These are phyloP conservation scores for Seladonia tumulorum DNA, from an alignment of 2,888 invertebrate species.

Conservation along the genomic window DNA sequence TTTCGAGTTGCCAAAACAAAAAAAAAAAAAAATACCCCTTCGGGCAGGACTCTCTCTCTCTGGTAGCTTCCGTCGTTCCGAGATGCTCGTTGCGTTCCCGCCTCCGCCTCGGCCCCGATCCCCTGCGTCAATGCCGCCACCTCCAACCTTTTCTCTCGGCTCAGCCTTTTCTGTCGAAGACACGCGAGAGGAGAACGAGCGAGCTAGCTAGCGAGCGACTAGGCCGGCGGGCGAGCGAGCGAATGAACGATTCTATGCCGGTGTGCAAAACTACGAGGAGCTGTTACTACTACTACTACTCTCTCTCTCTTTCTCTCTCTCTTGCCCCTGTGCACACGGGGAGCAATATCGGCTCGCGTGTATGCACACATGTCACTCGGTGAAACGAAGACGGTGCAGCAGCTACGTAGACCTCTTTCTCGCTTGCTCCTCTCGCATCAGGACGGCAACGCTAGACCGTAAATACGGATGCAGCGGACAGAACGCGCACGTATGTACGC, in stretches of 20 bases:
- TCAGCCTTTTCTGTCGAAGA: conserved; percentile 49
- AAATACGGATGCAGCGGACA: conserved; percentile 49
- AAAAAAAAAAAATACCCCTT: conserved; percentile 68
- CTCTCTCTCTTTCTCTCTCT: conserved; percentile 6
- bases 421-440: conserved; percentile 3
- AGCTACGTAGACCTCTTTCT: background rate
- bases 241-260: background rate
- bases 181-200: conserved; percentile 19
- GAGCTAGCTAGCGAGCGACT: background rate
- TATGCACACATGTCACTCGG: conserved; percentile 5
- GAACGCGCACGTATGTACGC: conserved; percentile 28
- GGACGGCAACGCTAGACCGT: conserved; percentile 46
- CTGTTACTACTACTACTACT: background rate
- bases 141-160: conserved; percentile 30
- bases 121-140: conserved; percentile 53
- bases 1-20: conserved; percentile 60
- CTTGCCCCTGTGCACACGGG: background rate
- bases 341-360: conserved; percentile 38
- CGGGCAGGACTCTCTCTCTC: conserved; percentile 55
- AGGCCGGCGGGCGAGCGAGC: background rate
- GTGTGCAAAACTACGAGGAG: conserved; percentile 33
- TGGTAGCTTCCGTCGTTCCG: conserved; percentile 72
- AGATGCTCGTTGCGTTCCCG: conserved; percentile 61
- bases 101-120: conserved; percentile 41
- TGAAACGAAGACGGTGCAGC: conserved; percentile 12